Evolutionary conservation across 2,797 vertebrate genomes (phyloP).

Genomic region (Poecilia velifera): DNA sequence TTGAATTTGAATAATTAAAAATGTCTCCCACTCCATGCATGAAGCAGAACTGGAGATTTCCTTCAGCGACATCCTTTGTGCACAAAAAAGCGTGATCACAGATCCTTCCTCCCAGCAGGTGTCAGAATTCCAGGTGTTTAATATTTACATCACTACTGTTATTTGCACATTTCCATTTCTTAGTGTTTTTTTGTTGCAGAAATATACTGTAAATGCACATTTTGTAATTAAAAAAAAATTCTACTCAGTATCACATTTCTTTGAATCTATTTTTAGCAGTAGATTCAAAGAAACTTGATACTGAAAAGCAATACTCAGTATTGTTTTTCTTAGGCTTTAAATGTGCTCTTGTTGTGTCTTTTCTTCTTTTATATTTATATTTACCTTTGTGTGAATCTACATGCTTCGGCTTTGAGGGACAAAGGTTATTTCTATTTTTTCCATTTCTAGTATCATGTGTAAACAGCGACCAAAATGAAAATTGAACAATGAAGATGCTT

Average conservation of each 20-base stretch:
- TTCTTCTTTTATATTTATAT: background rate
- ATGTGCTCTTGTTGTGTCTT: background rate
- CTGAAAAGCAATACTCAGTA: background rate
- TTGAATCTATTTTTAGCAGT: background rate
- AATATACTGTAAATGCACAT: background rate
- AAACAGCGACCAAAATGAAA: background rate
- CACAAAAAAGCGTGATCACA: background rate
- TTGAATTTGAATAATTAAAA: background rate
- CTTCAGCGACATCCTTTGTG: background rate
- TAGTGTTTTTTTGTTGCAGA: no score
- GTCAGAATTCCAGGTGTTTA: background rate
- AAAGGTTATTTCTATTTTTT: background rate
- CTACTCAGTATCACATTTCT: background rate
- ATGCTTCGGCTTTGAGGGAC: background rate
- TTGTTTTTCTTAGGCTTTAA: background rate
- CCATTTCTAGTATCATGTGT: background rate
- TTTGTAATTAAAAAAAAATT: background rate
- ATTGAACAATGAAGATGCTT: background rate
- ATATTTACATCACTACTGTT: background rate
- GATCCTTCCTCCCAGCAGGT: background rate
- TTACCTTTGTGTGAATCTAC: background rate
- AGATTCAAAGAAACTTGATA: no score
- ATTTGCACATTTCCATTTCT: background rate
- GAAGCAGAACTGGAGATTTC: background rate
- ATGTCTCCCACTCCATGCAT: background rate